Conservation (phyloP, 2,888 invertebrate species). For the Theretra japonica region DNA sequence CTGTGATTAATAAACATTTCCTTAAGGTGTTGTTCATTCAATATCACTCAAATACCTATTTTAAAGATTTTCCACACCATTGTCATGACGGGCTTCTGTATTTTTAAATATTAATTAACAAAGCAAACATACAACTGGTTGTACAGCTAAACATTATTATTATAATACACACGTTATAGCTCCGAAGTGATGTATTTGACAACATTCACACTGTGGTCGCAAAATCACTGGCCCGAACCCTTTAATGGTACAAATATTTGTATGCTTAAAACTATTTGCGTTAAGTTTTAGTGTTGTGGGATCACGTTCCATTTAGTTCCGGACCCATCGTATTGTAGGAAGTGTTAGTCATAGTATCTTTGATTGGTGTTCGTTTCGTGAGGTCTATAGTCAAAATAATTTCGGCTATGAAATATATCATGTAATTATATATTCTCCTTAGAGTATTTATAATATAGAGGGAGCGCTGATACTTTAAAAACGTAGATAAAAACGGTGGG, state of each 20-base stretch:
- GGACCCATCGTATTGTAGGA: background rate
- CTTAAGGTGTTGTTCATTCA: too few species aligned
- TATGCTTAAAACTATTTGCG: conserved; percentile 26
- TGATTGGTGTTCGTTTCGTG: background rate
- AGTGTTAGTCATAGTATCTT: background rate
- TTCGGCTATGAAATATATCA: too few species aligned
- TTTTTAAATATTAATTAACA: background rate
- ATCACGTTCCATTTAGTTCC: background rate
- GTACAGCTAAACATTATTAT: background rate
- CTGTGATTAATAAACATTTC: too few species aligned
- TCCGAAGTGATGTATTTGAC: conserved; percentile 1
- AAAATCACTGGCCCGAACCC: conserved; percentile 15
- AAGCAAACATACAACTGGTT: conserved; percentile 1
- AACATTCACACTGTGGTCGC: conserved; percentile 14
- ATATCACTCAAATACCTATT: too few species aligned
- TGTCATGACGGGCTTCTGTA: background rate
- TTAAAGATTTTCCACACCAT: background rate
- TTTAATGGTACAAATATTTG: conserved; percentile 19
- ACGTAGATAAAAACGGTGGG: too few species aligned
- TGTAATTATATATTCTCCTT: too few species aligned
- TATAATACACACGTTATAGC: conserved; percentile 5
- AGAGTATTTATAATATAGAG: too few species aligned
- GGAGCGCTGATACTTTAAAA: too few species aligned
- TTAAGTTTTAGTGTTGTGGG: conserved; percentile 12
- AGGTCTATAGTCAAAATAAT: too few species aligned